Percentiles rank a stretch among this genome's conserved stretches.
These are phyloP conservation scores for Hypena proboscidalis DNA, from an alignment of 2,888 invertebrate species.

Conservation along the genomic window DNA sequence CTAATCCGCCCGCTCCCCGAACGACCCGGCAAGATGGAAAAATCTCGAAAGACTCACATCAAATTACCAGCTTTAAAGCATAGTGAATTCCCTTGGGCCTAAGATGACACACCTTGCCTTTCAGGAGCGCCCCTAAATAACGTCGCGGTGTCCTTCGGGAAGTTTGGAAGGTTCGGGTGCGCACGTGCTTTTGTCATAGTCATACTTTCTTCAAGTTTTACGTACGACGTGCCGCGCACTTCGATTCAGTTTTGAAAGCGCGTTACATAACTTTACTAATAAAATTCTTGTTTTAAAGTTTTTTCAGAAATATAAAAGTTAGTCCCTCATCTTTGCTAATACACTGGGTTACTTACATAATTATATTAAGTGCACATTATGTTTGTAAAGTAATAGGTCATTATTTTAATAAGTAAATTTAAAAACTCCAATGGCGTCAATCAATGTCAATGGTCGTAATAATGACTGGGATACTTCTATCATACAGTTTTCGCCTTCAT, in stretches of 20 bases:
- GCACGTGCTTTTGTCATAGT: constrained; percentile 83
- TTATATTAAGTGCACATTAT: constrained; percentile 16
- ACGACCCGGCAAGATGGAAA: constrained; percentile 80
- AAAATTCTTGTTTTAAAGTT: constrained; percentile 69
- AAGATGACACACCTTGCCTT: constrained; percentile 81
- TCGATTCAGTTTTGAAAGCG: constrained; percentile 74
- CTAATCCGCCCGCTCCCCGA: constrained; percentile 78
- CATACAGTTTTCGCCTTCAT: too few species aligned
- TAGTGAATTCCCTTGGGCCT: constrained; percentile 75
- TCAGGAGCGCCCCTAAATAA: constrained; percentile 79
- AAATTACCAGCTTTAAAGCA: constrained; percentile 84
- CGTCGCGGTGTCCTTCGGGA: constrained; percentile 78
- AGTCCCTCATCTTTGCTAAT: constrained; percentile 49
- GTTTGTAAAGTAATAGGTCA: not conserved
- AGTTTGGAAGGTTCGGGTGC: constrained; percentile 75
- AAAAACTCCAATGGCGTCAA: not conserved
- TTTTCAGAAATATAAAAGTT: constrained; percentile 56
- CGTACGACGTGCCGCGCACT: constrained; percentile 79
- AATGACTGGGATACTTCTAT: too few species aligned
- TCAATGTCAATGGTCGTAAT: too few species aligned
- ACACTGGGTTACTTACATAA: constrained; percentile 43
- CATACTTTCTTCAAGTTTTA: constrained; percentile 80
- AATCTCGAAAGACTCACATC: constrained; percentile 83
- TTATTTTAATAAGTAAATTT: too few species aligned
- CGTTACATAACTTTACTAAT: constrained; percentile 66